A percentile compares a stretch with the other conserved stretches of the same genome.
Conservation (phyloP, 2,113 vertebrate genomes). For the Nansenia antarctica region DNA sequence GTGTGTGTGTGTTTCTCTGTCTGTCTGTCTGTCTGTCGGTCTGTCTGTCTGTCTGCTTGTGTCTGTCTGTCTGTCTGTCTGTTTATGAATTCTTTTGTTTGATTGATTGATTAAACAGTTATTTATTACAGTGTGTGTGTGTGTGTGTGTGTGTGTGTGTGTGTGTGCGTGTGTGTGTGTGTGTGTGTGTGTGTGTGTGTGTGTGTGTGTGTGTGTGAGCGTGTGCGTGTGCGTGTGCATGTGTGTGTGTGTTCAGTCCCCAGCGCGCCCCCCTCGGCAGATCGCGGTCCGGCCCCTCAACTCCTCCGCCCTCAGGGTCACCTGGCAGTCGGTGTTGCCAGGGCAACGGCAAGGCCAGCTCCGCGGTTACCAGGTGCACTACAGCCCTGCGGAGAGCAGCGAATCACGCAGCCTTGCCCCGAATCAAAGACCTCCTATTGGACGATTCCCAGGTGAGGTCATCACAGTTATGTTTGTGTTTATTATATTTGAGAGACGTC, state of each 20-base stretch:
- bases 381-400: conserved; percentile 82
- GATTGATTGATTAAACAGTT: conserved; percentile 33
- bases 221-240: conserved; percentile 7
- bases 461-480: not conserved
- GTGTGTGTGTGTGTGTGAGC: not conserved
- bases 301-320: conserved; percentile 87
- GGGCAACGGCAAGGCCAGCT: conserved; percentile 90
- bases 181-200: conserved; percentile 39
- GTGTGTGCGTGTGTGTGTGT: conserved; percentile 45
- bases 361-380: conserved; percentile 94
- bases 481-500: not conserved
- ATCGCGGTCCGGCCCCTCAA: conserved; percentile 90
- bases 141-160: conserved; percentile 51
- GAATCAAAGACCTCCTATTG: conserved; percentile 92
- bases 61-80: conserved; percentile 26
- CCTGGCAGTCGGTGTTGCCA: conserved; percentile 87
- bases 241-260: conserved; percentile 75
- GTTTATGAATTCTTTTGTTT: too few species aligned
- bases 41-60: conserved; percentile 32
- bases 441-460: conserved; percentile 88
- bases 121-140: conserved; percentile 27
- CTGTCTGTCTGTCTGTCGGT: not conserved
- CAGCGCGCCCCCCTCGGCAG: conserved; percentile 87
- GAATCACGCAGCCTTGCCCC: conserved; percentile 86
- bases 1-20: too few species aligned